Conservation (phyloP, 2,888 invertebrate genomes). For the Pseudococcus longispinus region DNA sequence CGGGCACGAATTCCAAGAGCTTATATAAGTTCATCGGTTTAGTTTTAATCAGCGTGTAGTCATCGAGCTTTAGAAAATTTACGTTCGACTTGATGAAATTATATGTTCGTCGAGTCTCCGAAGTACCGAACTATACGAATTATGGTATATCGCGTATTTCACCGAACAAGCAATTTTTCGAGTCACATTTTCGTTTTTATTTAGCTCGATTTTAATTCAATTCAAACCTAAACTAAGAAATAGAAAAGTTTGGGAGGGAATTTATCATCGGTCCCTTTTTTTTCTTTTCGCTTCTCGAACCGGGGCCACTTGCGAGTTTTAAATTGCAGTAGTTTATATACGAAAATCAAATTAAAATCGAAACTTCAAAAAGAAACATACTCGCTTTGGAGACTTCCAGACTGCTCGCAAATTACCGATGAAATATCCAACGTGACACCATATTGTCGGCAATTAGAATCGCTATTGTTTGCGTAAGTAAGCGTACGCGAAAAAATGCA, state of each 20-base stretch:
- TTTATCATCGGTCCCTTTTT: neutral
- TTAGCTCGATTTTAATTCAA: slow-evolving; percentile 27
- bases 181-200: slow-evolving; percentile 25
- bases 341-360: slow-evolving; percentile 25
- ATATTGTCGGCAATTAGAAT: slow-evolving; percentile 3
- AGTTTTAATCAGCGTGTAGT: slow-evolving; percentile 6
- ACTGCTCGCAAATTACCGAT: neutral
- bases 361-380: slow-evolving; percentile 21
- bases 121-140: neutral
- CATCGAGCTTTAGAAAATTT: neutral
- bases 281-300: neutral
- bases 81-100: neutral
- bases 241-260: slow-evolving; percentile 8
- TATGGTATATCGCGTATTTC: neutral
- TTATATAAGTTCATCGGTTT: neutral
- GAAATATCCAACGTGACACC: slow-evolving; percentile 1
- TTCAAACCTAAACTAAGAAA: slow-evolving; percentile 24
- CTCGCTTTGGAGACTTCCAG: neutral
- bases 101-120: neutral
- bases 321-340: slow-evolving; percentile 20
- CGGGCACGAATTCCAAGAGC: neutral
- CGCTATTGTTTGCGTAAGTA: neutral
- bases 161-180: neutral
- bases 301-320: neutral
- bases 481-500: too few species aligned